Conservation (phyloP, 1,140 invertebrate species). For the Sycophaga agraensis region DNA sequence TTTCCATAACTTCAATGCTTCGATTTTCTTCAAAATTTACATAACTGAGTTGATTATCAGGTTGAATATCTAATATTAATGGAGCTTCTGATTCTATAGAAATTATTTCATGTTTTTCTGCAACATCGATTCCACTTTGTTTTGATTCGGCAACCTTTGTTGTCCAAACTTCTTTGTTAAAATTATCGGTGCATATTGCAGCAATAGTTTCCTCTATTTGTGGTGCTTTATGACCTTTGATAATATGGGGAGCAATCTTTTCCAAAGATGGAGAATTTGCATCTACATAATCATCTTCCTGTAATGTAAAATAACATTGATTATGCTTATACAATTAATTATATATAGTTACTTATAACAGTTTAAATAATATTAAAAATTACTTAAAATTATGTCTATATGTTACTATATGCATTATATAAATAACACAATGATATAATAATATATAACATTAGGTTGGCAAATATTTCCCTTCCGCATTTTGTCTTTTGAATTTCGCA, state of each 20-base stretch:
- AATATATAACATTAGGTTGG: too few species aligned
- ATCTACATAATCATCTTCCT: constrained; percentile 42
- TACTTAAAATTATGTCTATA: too few species aligned
- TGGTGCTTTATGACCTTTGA: constrained; percentile 52
- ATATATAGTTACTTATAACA: too few species aligned
- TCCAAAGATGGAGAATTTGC: constrained; percentile 45
- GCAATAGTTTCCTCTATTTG: constrained; percentile 53
- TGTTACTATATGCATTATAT: too few species aligned
- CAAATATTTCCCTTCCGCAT: too few species aligned
- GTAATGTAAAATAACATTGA: constrained; percentile 11
- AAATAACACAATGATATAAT: too few species aligned
- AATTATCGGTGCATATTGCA: constrained; percentile 39
- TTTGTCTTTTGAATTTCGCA: too few species aligned
- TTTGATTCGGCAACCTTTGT: constrained; percentile 46
- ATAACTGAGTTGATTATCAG: constrained; percentile 53
- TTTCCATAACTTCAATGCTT: constrained; percentile 54
- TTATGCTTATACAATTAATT: too few species aligned
- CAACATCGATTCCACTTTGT: constrained; percentile 50
- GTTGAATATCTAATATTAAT: constrained; percentile 50
- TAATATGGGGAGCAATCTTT: constrained; percentile 49
- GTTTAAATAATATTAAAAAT: not conserved
- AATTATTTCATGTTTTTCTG: constrained; percentile 53
- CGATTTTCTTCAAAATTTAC: constrained; percentile 56
- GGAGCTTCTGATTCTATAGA: constrained; percentile 60
- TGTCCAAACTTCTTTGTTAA: constrained; percentile 40